A percentile compares a stretch with the other conserved stretches of the same genome.
phyloP scores from a whole-genome alignment of 2,888 invertebrate genomes.

The Eueremaeus valkanovi region DNA sequence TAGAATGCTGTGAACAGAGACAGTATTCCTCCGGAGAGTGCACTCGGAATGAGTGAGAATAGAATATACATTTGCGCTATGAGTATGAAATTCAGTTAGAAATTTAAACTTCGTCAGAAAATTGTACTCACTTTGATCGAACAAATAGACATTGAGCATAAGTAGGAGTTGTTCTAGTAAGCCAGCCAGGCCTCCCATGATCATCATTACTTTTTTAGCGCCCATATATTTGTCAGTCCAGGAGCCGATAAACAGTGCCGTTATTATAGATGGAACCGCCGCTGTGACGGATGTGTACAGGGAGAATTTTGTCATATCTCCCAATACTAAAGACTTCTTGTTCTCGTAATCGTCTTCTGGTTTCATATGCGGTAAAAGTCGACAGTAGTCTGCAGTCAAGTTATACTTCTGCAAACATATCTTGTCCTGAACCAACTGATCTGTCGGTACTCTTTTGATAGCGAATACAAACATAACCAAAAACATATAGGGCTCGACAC shows the following conservation, averaged over 20 bases:
- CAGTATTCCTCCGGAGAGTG: constrained; percentile 32
- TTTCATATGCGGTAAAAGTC: constrained; percentile 9
- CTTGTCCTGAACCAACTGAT: constrained; percentile 35
- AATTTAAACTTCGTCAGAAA: background rate
- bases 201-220: background rate
- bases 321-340: constrained; percentile 6
- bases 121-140: background rate
- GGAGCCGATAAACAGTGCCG: constrained; percentile 16
- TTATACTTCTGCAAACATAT: constrained; percentile 26
- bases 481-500: background rate
- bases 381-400: constrained; percentile 12
- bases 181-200: background rate
- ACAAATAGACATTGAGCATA: background rate
- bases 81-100: no score
- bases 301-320: constrained; percentile 7
- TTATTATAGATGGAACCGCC: background rate
- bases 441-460: constrained; percentile 3
- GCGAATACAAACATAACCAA: background rate
- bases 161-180: background rate
- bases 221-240: constrained; percentile 37
- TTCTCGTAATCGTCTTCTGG: constrained; percentile 12
- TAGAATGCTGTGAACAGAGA: background rate
- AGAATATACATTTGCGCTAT: background rate
- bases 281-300: background rate
- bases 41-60: background rate